Evolutionary conservation across 2,113 vertebrate species (phyloP).

Genomic region (Puma concolor): DNA sequence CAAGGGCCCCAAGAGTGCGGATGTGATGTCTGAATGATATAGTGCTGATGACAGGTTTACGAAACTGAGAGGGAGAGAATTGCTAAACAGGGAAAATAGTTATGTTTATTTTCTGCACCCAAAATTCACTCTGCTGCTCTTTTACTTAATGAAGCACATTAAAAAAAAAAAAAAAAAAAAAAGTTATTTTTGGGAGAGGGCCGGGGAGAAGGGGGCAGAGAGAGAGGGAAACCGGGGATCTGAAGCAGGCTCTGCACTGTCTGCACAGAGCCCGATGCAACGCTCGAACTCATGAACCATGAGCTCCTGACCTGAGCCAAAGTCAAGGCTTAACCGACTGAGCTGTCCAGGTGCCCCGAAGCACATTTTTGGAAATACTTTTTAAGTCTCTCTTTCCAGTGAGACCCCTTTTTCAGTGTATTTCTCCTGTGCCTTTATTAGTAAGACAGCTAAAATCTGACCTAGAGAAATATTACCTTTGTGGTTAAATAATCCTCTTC

Average conservation of each 20-base stretch:
- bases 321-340: too few species aligned
- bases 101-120: not conserved
- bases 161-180: too few species aligned
- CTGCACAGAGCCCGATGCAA: too few species aligned
- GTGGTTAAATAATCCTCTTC: not conserved
- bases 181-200: too few species aligned
- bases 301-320: too few species aligned
- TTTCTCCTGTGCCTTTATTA: not conserved
- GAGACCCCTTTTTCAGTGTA: not conserved
- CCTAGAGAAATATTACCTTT: not conserved
- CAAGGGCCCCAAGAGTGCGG: too few species aligned
- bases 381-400: not conserved
- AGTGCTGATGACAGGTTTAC: not conserved
- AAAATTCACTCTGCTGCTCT: not conserved
- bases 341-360: not conserved
- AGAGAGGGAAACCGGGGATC: too few species aligned
- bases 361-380: constrained; percentile 8
- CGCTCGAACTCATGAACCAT: too few species aligned
- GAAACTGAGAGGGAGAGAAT: not conserved
- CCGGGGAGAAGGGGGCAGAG: too few species aligned
- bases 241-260: too few species aligned
- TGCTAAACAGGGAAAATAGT: not conserved
- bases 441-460: not conserved
- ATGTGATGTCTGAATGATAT: not conserved
- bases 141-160: not conserved